Percentiles rank a stretch among this genome's conserved stretches.
phyloP scores from a whole-genome alignment of 2,113 vertebrate species.

The Ardeotis arabs region DNA sequence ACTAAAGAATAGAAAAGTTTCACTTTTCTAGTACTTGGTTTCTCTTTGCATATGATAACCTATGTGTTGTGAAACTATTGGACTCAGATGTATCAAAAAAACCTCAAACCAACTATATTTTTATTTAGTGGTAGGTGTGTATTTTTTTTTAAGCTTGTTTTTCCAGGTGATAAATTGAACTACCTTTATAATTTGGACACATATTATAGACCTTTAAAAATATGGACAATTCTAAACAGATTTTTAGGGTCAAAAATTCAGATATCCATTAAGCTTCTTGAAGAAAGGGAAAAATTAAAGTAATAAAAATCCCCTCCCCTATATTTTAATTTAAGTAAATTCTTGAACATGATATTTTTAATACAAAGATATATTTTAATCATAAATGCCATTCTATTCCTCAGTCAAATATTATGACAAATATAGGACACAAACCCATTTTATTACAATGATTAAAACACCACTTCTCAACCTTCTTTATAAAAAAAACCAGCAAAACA shows the following conservation, averaged over 20 bases:
- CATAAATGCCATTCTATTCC: slow-evolving; percentile 31
- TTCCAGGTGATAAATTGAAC: background rate
- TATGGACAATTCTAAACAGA: background rate
- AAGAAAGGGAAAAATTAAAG: background rate
- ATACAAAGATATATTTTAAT: slow-evolving; percentile 56
- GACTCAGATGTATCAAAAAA: background rate
- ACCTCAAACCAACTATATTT: background rate
- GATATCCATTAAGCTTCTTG: background rate
- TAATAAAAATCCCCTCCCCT: background rate
- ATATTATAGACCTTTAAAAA: background rate
- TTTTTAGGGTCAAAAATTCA: background rate
- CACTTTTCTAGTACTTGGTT: background rate
- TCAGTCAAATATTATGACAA: slow-evolving; percentile 24
- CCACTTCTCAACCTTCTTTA: background rate
- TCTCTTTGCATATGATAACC: background rate
- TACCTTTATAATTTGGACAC: background rate
- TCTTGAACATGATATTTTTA: slow-evolving; percentile 46
- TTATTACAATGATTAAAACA: slow-evolving; percentile 41
- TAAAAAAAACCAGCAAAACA: background rate
- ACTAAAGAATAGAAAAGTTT: background rate
- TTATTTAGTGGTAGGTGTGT: background rate
- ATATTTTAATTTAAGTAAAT: slow-evolving; percentile 52
- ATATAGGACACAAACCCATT: background rate
- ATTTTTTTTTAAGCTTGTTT: slow-evolving; percentile 6
- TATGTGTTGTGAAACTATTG: background rate